Conservation (phyloP, 2,888 invertebrate genomes). For the Steinernema scapterisci region DNA sequence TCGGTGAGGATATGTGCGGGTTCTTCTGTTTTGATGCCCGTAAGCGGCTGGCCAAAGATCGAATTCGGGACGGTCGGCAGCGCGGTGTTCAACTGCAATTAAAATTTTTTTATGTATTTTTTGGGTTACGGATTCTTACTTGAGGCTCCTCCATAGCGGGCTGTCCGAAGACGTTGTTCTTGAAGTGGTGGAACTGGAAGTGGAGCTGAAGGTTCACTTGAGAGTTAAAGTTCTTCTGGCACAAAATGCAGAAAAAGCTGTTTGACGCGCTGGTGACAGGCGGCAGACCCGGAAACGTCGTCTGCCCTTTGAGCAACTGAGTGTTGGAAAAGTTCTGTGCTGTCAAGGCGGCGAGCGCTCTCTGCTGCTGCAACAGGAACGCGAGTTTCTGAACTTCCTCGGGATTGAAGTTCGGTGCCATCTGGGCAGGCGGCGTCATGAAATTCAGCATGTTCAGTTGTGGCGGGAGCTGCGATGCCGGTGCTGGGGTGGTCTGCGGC, state of each 20-base stretch:
- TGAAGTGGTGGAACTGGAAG: constrained; percentile 17
- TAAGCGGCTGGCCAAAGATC: constrained; percentile 3
- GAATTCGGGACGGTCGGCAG: neutral
- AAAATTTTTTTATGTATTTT: neutral
- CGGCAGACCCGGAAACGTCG: neutral
- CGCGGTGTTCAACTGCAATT: neutral
- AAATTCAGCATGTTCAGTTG: constrained; percentile 27
- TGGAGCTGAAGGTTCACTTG: constrained; percentile 16
- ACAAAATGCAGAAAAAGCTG: constrained; percentile 5
- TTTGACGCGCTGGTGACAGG: constrained; percentile 17
- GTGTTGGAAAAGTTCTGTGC: constrained; percentile 21
- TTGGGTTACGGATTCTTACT: neutral
- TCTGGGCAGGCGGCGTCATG: neutral
- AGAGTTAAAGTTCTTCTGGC: constrained; percentile 11
- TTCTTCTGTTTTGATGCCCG: constrained; percentile 18
- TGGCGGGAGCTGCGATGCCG: neutral
- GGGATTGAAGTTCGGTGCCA: neutral
- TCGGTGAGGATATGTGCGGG: neutral
- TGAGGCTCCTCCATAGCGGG: neutral
- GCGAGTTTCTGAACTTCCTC: neutral
- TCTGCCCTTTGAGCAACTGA: constrained; percentile 30
- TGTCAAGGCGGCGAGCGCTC: constrained; percentile 5
- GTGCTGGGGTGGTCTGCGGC: neutral
- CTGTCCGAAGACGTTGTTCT: neutral
- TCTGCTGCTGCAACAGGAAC: constrained; percentile 17